A percentile compares a stretch with the other conserved stretches of the same genome.
phyloP scores from a whole-genome alignment of 2,888 invertebrate genomes.

The Cantharis rustica region DNA sequence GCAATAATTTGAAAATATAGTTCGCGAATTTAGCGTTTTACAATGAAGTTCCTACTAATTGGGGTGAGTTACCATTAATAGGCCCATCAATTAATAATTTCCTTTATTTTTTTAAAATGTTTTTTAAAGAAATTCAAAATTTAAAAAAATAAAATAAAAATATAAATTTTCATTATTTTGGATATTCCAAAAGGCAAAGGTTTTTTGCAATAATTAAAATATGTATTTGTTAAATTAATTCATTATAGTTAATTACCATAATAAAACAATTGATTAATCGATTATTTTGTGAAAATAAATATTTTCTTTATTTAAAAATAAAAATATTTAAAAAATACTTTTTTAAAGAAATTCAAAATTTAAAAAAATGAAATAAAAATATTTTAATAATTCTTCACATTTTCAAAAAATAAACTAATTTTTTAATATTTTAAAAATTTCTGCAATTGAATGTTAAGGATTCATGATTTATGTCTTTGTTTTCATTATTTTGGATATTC shows the following conservation, averaged over 20 bases:
- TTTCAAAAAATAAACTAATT: not conserved
- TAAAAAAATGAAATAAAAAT: too few species aligned
- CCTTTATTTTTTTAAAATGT: not conserved
- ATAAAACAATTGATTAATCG: not conserved
- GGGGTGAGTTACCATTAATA: conserved; percentile 1
- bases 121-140: not conserved
- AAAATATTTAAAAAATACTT: too few species aligned
- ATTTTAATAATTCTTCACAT: not conserved
- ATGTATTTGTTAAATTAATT: not conserved
- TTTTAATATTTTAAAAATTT: not conserved
- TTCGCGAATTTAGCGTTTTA: not conserved
- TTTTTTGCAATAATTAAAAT: not conserved
- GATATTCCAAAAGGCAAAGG: not conserved
- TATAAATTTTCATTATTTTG: not conserved
- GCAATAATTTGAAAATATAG: not conserved
- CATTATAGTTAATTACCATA: not conserved
- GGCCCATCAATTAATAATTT: not conserved
- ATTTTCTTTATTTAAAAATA: too few species aligned
- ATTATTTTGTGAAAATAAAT: not conserved
- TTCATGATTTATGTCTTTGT: not conserved
- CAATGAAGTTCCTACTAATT: not conserved
- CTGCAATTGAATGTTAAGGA: not conserved
- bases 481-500: not conserved
- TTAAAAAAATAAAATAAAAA: too few species aligned
- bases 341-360: too few species aligned